Base-by-base conservation (phyloP, 2,797 vertebrate species). In the Hydrophis major region DNA sequence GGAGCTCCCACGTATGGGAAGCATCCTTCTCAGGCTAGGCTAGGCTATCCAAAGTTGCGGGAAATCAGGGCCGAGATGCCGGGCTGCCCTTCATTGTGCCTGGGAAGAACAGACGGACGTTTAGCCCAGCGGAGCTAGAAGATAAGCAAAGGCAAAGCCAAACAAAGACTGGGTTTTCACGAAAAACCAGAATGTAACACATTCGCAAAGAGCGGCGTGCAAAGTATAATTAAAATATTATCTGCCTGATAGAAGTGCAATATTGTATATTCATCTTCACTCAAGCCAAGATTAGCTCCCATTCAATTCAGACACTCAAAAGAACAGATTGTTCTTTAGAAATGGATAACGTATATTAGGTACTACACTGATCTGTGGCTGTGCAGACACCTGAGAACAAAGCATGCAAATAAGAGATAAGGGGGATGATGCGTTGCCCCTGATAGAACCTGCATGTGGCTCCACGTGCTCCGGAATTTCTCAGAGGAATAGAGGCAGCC, bases 171-270 rank as follows among this genome's bases (percentile, higher is more conserved):
- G 78, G 20, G 60, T 89, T 89, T 95, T 95, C 78, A 27, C 91
- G 86, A 94, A 83, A 93, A 94, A 93, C n/a, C 91, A 94, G 93
- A 37, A 0, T 27, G 55, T 87, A 94, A 92, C 93, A 95, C 92
- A 88, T 95, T 94, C 42, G 55, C 0, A 16, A 69, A 92, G 86
- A 57, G 50, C 32, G 95, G 92, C 42, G 37, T 27, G 89, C 53
- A 37, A 86, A 89, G 92, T 59, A 95, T 90, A 91, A 5, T 59
- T 92, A 88, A 93, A 95, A 94, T 89, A 42, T 37, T 59, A 92
- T 87, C 90, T 96, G 55, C 90, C 57, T 93, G 95, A 95, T 95
- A 96, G 95, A 91, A 96, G 93, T 2, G 37, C 86, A 95, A 92
- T 89, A 92, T 95, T 94, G 63, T 89, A 89, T 89, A 91, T 93